Base-by-base conservation (phyloP, 2,113 vertebrate genomes). In the Scomber colias region DNA sequence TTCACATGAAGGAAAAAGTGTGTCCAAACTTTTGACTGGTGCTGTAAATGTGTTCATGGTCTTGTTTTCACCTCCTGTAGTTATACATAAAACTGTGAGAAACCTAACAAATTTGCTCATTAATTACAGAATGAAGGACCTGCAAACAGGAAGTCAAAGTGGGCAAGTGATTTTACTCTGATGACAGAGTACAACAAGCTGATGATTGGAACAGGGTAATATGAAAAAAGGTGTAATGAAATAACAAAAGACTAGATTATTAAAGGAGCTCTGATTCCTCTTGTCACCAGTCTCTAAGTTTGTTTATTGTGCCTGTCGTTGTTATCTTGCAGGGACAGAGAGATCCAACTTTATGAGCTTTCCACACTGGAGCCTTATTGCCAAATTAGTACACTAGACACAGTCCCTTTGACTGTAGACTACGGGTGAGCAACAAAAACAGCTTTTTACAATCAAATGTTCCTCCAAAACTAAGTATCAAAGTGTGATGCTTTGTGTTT, bases 281-380 rank as follows among this genome's bases (percentile, higher is more conserved):
- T 24, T 0, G 0, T 83, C 51, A 7, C 21, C 19, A 61, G 15
- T 12, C 17, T 50, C 1, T 31, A 3, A 15, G 13, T 60, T 51
- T 68, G n/a, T 77, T 89, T 44, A 78, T 54, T 35, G 62, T 62
- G 13, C 0, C 5, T 72, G 13, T 70, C 17, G 44, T 71, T 9
- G 3, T 71, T 76, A 45, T 57, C 8, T 60, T 71, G 30, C 88
- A 97, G 96, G 17, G 94, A 94, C 86, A 82, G 86, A 64, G 95
- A 96, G 83, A 87, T 96, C 74, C 95, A 95, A 79, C 75, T 96
- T 16, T 96, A 95, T 81, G 95, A 96, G 67, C 83, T 96, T 7
- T 94, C 93, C 4, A 94, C 94, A 60, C 79, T 96, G 75, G 94
- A 95, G 46, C 95, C 95, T 3, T 95, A 94, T 63, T 95, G 95